A percentile compares a stretch with the other conserved stretches of the same genome.
Evolutionary conservation across 1,140 invertebrate genomes (phyloP).

Genomic region (Drosophila trapezifrons): DNA sequence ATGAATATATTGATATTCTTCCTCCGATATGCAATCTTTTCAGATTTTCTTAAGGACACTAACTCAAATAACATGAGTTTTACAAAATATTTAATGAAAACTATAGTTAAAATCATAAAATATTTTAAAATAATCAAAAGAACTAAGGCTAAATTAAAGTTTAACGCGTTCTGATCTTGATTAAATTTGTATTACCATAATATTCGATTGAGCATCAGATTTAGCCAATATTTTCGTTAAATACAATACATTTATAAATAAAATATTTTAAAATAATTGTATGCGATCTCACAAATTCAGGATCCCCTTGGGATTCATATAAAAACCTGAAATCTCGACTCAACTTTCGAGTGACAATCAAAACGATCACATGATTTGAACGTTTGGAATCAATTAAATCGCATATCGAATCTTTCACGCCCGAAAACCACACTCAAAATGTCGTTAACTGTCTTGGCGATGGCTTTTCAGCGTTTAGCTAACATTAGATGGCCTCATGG

Average conservation of each 20-base stretch:
- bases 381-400: constrained; percentile 36
- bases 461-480: constrained; percentile 17
- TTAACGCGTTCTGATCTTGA: too few relatives aligned
- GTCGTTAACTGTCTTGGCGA: constrained; percentile 19
- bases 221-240: not conserved
- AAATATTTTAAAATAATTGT: not conserved
- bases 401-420: constrained; percentile 16
- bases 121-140: too few relatives aligned
- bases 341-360: constrained; percentile 20
- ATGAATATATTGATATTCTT: too few relatives aligned
- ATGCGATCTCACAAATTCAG: not conserved
- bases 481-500: constrained; percentile 48
- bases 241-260: not conserved
- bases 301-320: constrained; percentile 24
- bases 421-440: constrained; percentile 23
- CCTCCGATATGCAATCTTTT: too few relatives aligned
- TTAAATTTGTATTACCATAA: not conserved
- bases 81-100: too few relatives aligned
- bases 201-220: not conserved
- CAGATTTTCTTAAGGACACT: too few relatives aligned
- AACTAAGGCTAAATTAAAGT: too few relatives aligned
- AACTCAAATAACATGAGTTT: too few relatives aligned
- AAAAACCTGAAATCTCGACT: constrained; percentile 1
- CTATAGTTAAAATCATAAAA: too few relatives aligned
- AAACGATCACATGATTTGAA: constrained; percentile 15